A percentile compares a stretch with the other conserved stretches of the same genome.
Conservation (phyloP, 2,888 invertebrate genomes). For the Gasteruption jaculator region DNA sequence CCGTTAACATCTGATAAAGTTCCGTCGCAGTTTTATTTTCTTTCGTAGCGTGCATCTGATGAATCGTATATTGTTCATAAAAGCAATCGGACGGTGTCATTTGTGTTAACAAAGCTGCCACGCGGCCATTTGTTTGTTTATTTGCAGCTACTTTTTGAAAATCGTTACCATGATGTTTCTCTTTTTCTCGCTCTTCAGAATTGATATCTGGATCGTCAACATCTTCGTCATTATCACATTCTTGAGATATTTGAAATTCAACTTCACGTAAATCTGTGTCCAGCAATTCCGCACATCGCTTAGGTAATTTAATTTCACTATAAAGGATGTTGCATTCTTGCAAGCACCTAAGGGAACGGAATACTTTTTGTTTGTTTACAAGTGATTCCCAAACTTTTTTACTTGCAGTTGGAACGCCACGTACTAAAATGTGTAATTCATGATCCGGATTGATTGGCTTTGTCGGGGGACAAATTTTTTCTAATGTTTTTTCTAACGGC, state of each 20-base stretch:
- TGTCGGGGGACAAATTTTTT: conserved; percentile 30
- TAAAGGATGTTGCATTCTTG: conserved; percentile 33
- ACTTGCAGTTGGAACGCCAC: conserved; percentile 33
- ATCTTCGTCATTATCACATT: conserved; percentile 6
- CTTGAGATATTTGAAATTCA: conserved; percentile 18
- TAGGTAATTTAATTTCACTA: conserved; percentile 27
- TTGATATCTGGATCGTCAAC: not conserved
- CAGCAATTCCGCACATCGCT: conserved; percentile 15
- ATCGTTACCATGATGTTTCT: conserved; percentile 9
- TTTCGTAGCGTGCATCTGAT: conserved; percentile 14
- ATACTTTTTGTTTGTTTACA: conserved; percentile 34
- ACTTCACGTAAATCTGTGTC: conserved; percentile 9
- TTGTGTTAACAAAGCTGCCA: conserved; percentile 12
- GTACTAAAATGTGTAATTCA: conserved; percentile 36
- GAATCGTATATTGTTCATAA: conserved; percentile 16
- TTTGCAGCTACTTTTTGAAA: not conserved
- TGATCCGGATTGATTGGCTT: conserved; percentile 33
- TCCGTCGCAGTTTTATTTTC: conserved; percentile 11
- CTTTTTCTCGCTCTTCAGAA: not conserved
- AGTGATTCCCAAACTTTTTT: conserved; percentile 34
- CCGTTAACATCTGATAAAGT: conserved; percentile 19
- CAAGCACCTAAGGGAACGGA: conserved; percentile 28
- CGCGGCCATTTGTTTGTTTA: not conserved
- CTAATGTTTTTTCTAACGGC: conserved; percentile 33
- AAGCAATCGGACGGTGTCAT: conserved; percentile 6